Evolutionary conservation across 2,797 vertebrate species (phyloP).

Genomic region (Gila robusta): DNA sequence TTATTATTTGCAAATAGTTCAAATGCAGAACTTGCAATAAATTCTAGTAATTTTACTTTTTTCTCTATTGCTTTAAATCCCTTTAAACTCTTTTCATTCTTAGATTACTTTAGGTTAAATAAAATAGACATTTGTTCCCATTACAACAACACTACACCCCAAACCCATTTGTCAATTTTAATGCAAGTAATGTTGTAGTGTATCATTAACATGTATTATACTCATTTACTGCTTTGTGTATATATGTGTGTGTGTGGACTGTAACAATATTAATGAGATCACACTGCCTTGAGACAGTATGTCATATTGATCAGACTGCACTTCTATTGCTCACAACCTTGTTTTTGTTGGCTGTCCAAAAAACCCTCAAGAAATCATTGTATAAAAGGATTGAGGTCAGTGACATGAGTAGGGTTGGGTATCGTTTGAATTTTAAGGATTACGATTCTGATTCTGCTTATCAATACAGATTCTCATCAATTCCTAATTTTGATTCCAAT

Average conservation of each 20-base stretch:
- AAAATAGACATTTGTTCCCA: background rate
- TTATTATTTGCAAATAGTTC: background rate
- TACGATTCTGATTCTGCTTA: no score
- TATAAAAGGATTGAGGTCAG: background rate
- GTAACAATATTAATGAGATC: slow-evolving; percentile 33
- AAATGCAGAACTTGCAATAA: background rate
- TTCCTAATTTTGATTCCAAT: no score
- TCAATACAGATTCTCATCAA: no score
- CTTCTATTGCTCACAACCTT: background rate
- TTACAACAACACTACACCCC: background rate
- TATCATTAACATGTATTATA: background rate
- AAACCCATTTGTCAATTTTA: no score
- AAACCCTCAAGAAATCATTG: slow-evolving; percentile 9
- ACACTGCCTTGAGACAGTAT: slow-evolving; percentile 1
- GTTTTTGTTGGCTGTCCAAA: slow-evolving; percentile 1
- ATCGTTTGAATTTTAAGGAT: no score
- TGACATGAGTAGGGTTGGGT: background rate
- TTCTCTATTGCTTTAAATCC: background rate
- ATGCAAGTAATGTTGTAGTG: background rate
- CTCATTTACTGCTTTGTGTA: background rate
- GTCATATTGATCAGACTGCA: slow-evolving; percentile 6
- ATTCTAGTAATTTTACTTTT: background rate
- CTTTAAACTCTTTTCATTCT: background rate
- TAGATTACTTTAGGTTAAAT: background rate
- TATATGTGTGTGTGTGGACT: background rate